Base-by-base conservation (phyloP, 2,797 vertebrate species). In the Pogoniulus pusillus region DNA sequence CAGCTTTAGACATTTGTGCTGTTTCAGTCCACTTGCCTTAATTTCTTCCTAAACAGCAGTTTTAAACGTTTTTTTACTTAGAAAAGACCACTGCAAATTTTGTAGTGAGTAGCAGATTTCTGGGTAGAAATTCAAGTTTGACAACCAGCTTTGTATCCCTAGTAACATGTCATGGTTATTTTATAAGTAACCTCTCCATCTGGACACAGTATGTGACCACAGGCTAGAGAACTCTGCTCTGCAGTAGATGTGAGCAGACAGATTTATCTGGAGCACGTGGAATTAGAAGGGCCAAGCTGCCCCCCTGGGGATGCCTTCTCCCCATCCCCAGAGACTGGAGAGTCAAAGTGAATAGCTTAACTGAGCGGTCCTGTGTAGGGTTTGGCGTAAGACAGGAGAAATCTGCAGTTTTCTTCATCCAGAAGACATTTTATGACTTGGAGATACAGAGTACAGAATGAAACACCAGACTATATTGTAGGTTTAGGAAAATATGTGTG, bases 161-260 rank as follows among this genome's bases (percentile, higher is more conserved):
- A 27, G 47, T 72, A 59, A 77, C 1, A 1, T 17, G 23, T 41
- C 51, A 22, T 7, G 68, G 41, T 11, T 78, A 58, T 72, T 66
- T 91, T 51, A 78, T 34, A 72, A 78, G 37, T 86, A 86, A 76
- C 91, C 63, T 88, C 45, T 84, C 57, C 64, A 69, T 88, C 71
- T 72, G 66, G 34, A 72, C 51, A 20, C 10, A 6, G 64, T 47
- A 26, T n/a, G 68, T 82, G 69, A 63, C 24, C 58, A 8, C 55
- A 68, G 54, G 39, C 32, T 30, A 39, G 66, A 74, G 60, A 79
- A 49, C 16, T 45, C 26, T 0, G 0, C 29, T 64, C 27, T 62
- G 78, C 29, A 54, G 55, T 15, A 27, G 19, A 10, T 64, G 32
- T 65, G 71, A 89, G 91, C 54, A 64, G 54, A 30, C 39, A 30